Conservation (phyloP, 2,888 invertebrate genomes). For the Aethes cnicana region DNA sequence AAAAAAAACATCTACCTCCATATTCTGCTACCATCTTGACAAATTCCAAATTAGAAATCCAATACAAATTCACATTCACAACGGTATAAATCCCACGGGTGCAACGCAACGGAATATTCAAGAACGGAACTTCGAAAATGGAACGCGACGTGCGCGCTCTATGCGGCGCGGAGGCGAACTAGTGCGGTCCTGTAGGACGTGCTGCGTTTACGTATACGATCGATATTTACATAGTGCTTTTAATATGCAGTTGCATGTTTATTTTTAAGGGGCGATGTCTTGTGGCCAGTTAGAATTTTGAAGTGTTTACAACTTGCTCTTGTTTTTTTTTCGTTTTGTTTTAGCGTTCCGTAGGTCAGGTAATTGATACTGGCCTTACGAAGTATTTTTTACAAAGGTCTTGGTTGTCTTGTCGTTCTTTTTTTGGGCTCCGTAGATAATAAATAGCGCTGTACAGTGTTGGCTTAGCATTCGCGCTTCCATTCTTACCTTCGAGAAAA, state of each 20-base stretch:
- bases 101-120: constrained; percentile 35
- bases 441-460: background rate
- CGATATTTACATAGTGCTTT: constrained; percentile 79
- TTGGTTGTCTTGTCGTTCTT: background rate
- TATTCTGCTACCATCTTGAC: constrained; percentile 18
- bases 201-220: constrained; percentile 67
- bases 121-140: constrained; percentile 50
- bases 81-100: constrained; percentile 30
- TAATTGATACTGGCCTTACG: background rate
- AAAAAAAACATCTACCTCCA: constrained; percentile 21
- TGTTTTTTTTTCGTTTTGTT: background rate
- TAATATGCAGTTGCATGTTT: constrained; percentile 62
- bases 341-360: background rate
- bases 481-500: too few relatives aligned
- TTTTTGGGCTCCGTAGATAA: background rate
- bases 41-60: constrained; percentile 26
- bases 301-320: background rate
- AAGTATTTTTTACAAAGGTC: too few relatives aligned
- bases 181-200: constrained; percentile 76
- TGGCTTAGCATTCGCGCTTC: too few relatives aligned
- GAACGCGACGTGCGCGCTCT: constrained; percentile 67
- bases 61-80: constrained; percentile 29
- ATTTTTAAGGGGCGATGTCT: constrained; percentile 28
- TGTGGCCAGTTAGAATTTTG: constrained; percentile 11
- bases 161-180: constrained; percentile 72